phyloP scores from a whole-genome alignment of 2,113 vertebrate species.

The Turdus rufiventris region DNA sequence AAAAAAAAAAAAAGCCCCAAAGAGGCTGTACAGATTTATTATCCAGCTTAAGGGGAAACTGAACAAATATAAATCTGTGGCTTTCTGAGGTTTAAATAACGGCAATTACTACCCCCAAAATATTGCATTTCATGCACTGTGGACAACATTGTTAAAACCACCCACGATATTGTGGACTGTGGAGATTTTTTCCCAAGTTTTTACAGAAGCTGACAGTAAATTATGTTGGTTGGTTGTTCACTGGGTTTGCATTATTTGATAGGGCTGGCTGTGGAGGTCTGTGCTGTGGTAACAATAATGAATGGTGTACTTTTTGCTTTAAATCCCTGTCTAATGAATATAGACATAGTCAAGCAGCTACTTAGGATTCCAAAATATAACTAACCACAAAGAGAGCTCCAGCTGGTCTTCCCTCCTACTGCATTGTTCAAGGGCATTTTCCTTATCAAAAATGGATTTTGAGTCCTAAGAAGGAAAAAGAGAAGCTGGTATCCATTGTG shows the following conservation, averaged over 20 bases:
- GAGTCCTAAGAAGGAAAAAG: not conserved
- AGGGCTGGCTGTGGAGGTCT: not conserved
- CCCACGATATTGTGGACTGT: slow-evolving; percentile 23
- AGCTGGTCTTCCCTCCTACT: not conserved
- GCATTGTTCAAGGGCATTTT: slow-evolving; percentile 18
- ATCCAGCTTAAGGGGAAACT: slow-evolving; percentile 39
- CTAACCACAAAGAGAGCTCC: slow-evolving; percentile 34
- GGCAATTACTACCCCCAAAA: slow-evolving; percentile 55
- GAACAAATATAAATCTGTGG: slow-evolving; percentile 48
- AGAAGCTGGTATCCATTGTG: not conserved
- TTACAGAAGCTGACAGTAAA: slow-evolving; percentile 30
- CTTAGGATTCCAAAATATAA: slow-evolving; percentile 45
- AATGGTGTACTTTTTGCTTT: slow-evolving; percentile 43
- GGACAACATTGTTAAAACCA: slow-evolving; percentile 45
- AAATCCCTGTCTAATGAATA: slow-evolving; percentile 63
- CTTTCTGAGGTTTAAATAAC: slow-evolving; percentile 60
- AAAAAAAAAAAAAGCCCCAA: not conserved
- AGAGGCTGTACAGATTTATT: slow-evolving; percentile 48
- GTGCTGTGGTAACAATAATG: slow-evolving; percentile 35
- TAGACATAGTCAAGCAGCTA: slow-evolving; percentile 52
- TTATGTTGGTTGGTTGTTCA: slow-evolving; percentile 34
- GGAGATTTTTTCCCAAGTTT: slow-evolving; percentile 26
- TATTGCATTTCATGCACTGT: slow-evolving; percentile 40
- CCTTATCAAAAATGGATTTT: not conserved
- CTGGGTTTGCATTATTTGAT: slow-evolving; percentile 40